Evolutionary conservation across 1,140 invertebrate species (phyloP).

Genomic region (Zaprionus kolodkinae): DNA sequence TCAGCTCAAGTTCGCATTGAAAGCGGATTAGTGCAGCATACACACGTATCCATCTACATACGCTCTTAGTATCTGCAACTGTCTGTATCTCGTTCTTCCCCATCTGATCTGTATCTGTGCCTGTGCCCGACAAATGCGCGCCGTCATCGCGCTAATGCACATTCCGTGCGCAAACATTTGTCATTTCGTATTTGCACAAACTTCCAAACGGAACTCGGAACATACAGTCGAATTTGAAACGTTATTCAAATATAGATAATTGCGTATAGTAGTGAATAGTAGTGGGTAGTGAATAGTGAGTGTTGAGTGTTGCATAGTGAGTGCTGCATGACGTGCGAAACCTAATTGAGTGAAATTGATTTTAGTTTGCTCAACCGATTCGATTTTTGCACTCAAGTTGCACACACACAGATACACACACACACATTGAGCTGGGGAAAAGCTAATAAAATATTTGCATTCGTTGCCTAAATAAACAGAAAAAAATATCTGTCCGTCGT

Average conservation of each 20-base stretch:
- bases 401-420: slow-evolving; percentile 19
- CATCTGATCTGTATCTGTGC: slow-evolving; percentile 12
- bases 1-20: slow-evolving; percentile 47
- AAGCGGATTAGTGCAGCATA: slow-evolving; percentile 38
- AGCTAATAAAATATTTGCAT: slow-evolving; percentile 45
- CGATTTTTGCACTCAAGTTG: slow-evolving; percentile 51
- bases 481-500: slow-evolving; percentile 24
- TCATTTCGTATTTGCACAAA: slow-evolving; percentile 45
- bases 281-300: slow-evolving; percentile 7
- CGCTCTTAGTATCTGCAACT: slow-evolving; percentile 21
- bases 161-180: slow-evolving; percentile 62
- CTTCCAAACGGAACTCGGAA: slow-evolving; percentile 15
- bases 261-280: not conserved
- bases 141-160: slow-evolving; percentile 47
- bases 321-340: slow-evolving; percentile 36
- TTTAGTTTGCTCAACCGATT: slow-evolving; percentile 60
- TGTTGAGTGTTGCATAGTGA: not conserved
- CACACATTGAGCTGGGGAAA: not conserved
- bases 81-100: not conserved
- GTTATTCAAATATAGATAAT: slow-evolving; percentile 41
- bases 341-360: slow-evolving; percentile 80
- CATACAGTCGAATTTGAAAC: slow-evolving; percentile 19
- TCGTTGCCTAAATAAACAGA: slow-evolving; percentile 23
- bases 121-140: slow-evolving; percentile 40
- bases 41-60: too few species aligned